phyloP scores from a whole-genome alignment of 1,140 invertebrate species.

The Ips typographus region DNA sequence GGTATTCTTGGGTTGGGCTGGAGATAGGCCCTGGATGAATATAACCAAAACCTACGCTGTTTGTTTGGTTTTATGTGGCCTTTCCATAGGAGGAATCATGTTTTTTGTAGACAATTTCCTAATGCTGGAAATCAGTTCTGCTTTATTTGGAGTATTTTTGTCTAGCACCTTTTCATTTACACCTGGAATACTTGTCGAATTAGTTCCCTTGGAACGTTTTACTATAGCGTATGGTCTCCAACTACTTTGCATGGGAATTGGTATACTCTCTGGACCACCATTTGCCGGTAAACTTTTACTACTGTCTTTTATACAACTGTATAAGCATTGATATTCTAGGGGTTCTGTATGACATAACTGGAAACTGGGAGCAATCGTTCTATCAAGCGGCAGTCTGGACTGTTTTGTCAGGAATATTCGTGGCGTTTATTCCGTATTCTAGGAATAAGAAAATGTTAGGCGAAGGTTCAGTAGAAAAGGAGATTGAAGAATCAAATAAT shows the following conservation, averaged over 20 bases:
- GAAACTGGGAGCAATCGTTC: conserved; percentile 72
- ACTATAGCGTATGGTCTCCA: conserved; percentile 87
- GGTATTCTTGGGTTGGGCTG: conserved; percentile 84
- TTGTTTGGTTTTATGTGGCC: conserved; percentile 75
- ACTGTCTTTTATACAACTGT: conserved; percentile 1
- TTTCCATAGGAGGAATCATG: conserved; percentile 70
- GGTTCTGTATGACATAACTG: conserved; percentile 68
- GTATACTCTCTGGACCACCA: conserved; percentile 62
- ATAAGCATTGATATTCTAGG: conserved; percentile 55
- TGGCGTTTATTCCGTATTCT: conserved; percentile 67
- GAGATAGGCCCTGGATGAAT: conserved; percentile 85
- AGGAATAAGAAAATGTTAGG: conserved; percentile 67
- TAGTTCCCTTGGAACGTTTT: conserved; percentile 78
- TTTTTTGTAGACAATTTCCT: conserved; percentile 64
- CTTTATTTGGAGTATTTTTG: conserved; percentile 80
- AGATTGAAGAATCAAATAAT: conserved; percentile 30
- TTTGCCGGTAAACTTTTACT: conserved; percentile 55
- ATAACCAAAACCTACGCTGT: conserved; percentile 77
- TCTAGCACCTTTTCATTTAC: conserved; percentile 87
- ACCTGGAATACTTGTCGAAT: conserved; percentile 80
- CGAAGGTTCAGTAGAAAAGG: conserved; percentile 61
- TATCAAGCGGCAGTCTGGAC: conserved; percentile 75
- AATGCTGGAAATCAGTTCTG: conserved; percentile 59
- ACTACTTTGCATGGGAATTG: conserved; percentile 79
- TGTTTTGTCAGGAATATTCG: conserved; percentile 71